Evolutionary conservation across 2,113 vertebrate species (phyloP), one percentile per base, ranked within the genome.

Genomic region (Phodopus roborovskii): DNA sequence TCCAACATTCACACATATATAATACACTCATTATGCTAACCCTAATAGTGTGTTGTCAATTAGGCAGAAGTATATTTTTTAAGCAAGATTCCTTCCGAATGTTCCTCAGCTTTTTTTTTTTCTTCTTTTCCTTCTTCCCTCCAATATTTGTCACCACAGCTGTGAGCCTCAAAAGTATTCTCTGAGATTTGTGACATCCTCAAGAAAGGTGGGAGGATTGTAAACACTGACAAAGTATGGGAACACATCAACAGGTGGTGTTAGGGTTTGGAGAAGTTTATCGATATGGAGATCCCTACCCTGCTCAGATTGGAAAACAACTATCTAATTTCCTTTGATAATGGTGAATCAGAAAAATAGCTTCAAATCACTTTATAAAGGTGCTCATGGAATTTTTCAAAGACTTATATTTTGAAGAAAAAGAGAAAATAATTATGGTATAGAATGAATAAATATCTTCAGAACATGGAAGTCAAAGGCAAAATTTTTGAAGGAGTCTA

Each of bases 71-170:
- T 53, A 2, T 58, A 2, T 53, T 94, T 70, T 60, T 66, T 56
- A 58, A 39, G 33, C 1, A 0, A 28, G 17, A 7, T 60, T 9
- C 2, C 11, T 68, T 19, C 10, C 17, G 7, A 26, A 7, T 20
- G 22, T 19, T 62, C 2, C 7, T 19, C 33, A 82, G n/a, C n/a
- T 16, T 30, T n/a, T n/a, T n/a, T 48, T 48, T 33, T n/a, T 68
- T 3, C 7, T 20, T 39, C 10, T 0, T 22, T 60, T 3, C 1
- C 33, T 36, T 5, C 3, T 83, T 70, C 6, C 17, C 28, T 64
- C 10, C 9, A 3, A 3, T 36, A 11, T n/a, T n/a, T 74, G 20
- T 0, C 7, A 12, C 64, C 48, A 82, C 5, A 88, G 20, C 70
- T 79, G 5, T 90, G 45, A 79, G 20, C 13, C 7, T 53, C 1